phyloP scores from a whole-genome alignment of 2,888 invertebrate genomes.

The Megamerina dolium region DNA sequence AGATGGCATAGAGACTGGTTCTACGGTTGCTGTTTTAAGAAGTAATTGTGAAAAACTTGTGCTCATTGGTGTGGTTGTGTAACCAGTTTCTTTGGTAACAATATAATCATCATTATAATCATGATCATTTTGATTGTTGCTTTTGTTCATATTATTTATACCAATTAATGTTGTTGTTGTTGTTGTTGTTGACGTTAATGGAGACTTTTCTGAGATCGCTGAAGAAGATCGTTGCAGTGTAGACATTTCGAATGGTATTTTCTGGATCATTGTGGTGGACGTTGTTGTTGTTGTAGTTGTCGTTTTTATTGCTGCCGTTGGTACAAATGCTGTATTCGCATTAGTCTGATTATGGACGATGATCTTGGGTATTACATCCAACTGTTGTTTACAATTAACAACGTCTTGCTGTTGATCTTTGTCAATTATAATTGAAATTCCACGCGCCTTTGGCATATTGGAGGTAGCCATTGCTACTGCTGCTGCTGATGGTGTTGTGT shows the following conservation, averaged over 20 bases:
- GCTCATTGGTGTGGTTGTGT: slow-evolving; percentile 9
- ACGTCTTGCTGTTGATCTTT: slow-evolving; percentile 18
- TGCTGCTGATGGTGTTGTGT: slow-evolving; percentile 12
- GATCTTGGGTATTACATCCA: too few relatives aligned
- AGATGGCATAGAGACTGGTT: slow-evolving; percentile 1
- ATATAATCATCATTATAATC: slow-evolving; percentile 16
- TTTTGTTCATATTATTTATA: slow-evolving; percentile 20
- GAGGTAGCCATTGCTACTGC: slow-evolving; percentile 3
- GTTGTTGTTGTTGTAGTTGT: slow-evolving; percentile 15
- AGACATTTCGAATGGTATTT: too few relatives aligned
- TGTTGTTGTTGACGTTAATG: slow-evolving; percentile 17
- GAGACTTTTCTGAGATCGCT: slow-evolving; percentile 16
- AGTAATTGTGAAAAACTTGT: too few relatives aligned
- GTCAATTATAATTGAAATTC: slow-evolving; percentile 28
- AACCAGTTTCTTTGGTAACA: slow-evolving; percentile 3
- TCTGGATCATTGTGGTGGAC: slow-evolving; percentile 3
- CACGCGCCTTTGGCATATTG: slow-evolving; percentile 14
- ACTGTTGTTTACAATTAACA: slow-evolving; percentile 22
- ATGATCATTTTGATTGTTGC: slow-evolving; percentile 1
- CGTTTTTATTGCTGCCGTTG: slow-evolving; percentile 9
- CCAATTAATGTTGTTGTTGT: slow-evolving; percentile 26
- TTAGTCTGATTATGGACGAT: slow-evolving; percentile 12
- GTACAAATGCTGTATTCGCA: slow-evolving; percentile 6
- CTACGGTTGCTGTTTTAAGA: slow-evolving; percentile 4
- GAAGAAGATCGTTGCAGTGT: too few relatives aligned